A percentile compares a stretch with the other conserved stretches of the same genome.
These are phyloP conservation scores for Psittacara wagleri DNA, from an alignment of 2,113 vertebrate species.

Conservation along the genomic window DNA sequence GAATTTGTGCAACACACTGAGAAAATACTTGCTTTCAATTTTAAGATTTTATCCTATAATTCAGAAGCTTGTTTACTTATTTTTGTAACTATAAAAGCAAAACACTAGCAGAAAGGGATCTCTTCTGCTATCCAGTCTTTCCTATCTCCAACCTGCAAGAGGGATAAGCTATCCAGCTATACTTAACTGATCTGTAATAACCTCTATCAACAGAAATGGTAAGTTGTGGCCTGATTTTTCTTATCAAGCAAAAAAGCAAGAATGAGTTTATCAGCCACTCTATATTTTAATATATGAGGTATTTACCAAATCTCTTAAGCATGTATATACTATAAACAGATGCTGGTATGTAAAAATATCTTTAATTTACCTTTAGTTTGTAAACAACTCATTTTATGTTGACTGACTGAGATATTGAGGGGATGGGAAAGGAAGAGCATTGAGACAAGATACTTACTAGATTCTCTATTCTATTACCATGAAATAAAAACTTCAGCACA, in stretches of 20 bases:
- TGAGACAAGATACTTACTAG: not conserved
- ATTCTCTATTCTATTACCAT: not conserved
- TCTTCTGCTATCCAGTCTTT: not conserved
- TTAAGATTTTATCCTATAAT: not conserved
- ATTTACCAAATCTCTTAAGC: not conserved
- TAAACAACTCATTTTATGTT: not conserved
- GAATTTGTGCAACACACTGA: not conserved
- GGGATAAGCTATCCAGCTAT: not conserved
- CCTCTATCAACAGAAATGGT: not conserved
- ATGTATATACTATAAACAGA: not conserved
- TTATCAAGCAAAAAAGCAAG: not conserved
- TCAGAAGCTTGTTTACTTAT: not conserved
- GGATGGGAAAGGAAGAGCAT: not conserved
- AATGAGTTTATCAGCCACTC: not conserved
- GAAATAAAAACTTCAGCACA: not conserved
- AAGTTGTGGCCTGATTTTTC: not conserved
- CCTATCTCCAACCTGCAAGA: not conserved
- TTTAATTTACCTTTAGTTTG: not conserved
- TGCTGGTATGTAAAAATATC: not conserved
- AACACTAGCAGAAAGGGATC: not conserved
- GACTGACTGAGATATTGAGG: not conserved
- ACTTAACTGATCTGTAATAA: not conserved
- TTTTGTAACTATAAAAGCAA: not conserved
- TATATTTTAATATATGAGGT: not conserved
- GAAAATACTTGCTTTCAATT: not conserved